These are phyloP conservation scores for Ginglymostoma cirratum DNA, from an alignment of 2,113 vertebrate species.

Conservation along the genomic window DNA sequence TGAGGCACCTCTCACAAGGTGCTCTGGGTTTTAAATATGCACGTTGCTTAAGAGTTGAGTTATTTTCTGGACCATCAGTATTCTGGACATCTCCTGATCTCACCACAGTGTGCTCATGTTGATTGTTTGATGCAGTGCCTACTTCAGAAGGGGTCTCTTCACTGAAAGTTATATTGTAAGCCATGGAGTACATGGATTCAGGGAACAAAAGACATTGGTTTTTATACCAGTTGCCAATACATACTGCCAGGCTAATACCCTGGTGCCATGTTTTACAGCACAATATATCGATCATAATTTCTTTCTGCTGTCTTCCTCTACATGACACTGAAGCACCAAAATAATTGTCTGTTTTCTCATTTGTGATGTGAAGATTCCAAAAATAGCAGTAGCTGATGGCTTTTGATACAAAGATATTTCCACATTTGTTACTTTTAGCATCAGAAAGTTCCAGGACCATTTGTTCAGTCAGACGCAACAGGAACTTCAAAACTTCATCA, in stretches of 20 bases:
- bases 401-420: neutral
- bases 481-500: neutral
- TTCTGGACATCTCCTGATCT: neutral
- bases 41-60: neutral
- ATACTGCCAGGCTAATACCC: neutral
- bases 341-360: neutral
- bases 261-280: neutral
- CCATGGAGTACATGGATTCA: neutral
- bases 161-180: neutral
- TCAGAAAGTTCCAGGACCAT: neutral
- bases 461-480: neutral
- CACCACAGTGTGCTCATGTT: neutral
- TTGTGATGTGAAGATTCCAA: neutral
- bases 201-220: neutral
- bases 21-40: neutral
- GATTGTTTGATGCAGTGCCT: neutral
- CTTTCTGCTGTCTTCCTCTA: neutral
- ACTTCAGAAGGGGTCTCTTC: neutral
- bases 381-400: neutral
- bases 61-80: neutral
- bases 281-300: neutral
- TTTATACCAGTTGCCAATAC: neutral
- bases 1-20: neutral
- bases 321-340: slow-evolving; percentile 9
- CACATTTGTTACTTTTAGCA: neutral